Conservation (phyloP, 2,797 vertebrate species). For the Rhinatrema bivittatum region DNA sequence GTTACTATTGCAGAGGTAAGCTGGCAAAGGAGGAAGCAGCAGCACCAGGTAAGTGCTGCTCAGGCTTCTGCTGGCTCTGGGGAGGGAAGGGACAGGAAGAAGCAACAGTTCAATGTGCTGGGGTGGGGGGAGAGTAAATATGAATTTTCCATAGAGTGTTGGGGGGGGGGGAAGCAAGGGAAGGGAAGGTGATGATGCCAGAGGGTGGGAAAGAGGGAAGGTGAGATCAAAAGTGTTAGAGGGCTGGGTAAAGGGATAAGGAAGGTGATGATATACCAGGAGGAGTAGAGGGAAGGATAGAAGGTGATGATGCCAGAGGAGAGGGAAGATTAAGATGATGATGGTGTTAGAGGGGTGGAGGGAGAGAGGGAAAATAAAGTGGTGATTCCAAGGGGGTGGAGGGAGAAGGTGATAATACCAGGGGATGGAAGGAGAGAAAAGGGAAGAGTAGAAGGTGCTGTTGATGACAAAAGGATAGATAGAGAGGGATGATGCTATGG, state of each 20-base stretch:
- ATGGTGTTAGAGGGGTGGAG: too few species aligned
- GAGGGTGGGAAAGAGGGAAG: too few species aligned
- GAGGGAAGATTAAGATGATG: neutral
- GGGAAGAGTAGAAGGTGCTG: neutral
- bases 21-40: too few species aligned
- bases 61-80: too few species aligned
- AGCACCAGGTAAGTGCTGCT: too few species aligned
- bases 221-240: too few species aligned
- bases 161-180: too few species aligned
- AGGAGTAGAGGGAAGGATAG: neutral
- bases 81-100: neutral
- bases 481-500: neutral
- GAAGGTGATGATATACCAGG: neutral
- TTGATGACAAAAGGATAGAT: neutral
- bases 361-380: neutral
- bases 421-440: neutral
- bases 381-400: neutral
- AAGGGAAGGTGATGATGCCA: too few species aligned
- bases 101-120: neutral
- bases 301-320: neutral
- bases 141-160: too few species aligned
- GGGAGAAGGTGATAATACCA: too few species aligned
- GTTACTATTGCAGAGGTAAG: too few species aligned
- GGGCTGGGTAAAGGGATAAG: neutral
- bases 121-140: too few species aligned